Evolutionary conservation across 1,140 invertebrate species (phyloP).

Genomic region (Drosophila asahinai): DNA sequence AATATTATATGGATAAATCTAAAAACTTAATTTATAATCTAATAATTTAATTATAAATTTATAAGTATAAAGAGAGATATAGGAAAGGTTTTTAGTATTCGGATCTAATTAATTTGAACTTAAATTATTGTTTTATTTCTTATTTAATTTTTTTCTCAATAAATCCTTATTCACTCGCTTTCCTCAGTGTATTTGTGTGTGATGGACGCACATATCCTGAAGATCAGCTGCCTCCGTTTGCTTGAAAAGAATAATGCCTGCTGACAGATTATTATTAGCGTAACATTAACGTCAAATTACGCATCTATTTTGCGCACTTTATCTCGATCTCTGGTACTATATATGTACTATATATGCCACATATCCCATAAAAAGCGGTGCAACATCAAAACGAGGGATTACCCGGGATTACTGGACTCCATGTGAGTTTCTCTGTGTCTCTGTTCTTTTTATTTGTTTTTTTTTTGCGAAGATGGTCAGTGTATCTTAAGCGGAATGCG

Average conservation of each 20-base stretch:
- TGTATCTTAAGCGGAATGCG: slow-evolving; percentile 31
- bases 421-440: slow-evolving; percentile 22
- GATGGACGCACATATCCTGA: slow-evolving; percentile 25
- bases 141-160: neutral
- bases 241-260: slow-evolving; percentile 55
- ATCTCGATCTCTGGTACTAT: slow-evolving; percentile 39
- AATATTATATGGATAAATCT: too few relatives aligned
- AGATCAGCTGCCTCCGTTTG: slow-evolving; percentile 63
- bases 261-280: slow-evolving; percentile 85
- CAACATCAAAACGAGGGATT: slow-evolving; percentile 36
- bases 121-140: too few relatives aligned
- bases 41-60: too few relatives aligned
- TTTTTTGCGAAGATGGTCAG: slow-evolving; percentile 25
- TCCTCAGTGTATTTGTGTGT: slow-evolving; percentile 11
- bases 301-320: slow-evolving; percentile 82
- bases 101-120: too few relatives aligned
- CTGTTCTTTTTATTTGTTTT: neutral
- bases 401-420: slow-evolving; percentile 41
- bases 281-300: slow-evolving; percentile 85
- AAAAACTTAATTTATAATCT: too few relatives aligned
- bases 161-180: neutral
- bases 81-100: too few relatives aligned
- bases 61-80: too few relatives aligned
- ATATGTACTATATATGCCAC: slow-evolving; percentile 20
- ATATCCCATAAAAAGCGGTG: slow-evolving; percentile 42